Base-by-base conservation (phyloP, 2,888 invertebrate genomes). In the Merodon equestris region DNA sequence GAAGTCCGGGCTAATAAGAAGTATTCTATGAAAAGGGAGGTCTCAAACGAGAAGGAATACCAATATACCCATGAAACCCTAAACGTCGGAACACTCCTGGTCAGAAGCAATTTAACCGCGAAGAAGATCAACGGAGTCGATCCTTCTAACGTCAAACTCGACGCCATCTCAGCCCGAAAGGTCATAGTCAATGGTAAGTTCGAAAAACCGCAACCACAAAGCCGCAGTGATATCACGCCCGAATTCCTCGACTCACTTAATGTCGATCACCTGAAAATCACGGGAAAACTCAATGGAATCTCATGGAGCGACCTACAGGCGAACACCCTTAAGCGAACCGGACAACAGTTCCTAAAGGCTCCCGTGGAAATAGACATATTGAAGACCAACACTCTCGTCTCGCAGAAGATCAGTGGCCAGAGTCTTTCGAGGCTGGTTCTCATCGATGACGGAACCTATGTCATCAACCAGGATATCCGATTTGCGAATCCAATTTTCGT, bases 221-320 rank as follows among this genome's bases (percentile, higher is more conserved):
- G 18, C 5, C 71, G 83, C 51, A 81, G 44, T 54, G 13, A 61
- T 9, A 51, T 42, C 7, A 27, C 47, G n/a, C 57, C 64, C 1
- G 72, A 82, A 18, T 66, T 81, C 19, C 73, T 83, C 1, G 44
- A 83, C 4, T 48, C 64, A 27, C 73, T 92, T 4, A 85, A 83
- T 15, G 87, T 90, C 1, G 85, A 90, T 64, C 85, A 90, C 19
- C 82, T 91, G 10, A 83, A 85, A 12, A 84, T 91, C 12, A 84
- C 84, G 1, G 90, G 90, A n/a, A 86, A 85, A 10, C 83, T 92
- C 0, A 92, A 92, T 84, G 87, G 88, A 9, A 83, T 90, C 2
- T 86, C 86, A 61, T 87, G 92, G 82, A 81, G 85, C 0, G 84
- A 88, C 9, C 83, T 92, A 27, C 74, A 89, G 18, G 86, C 89